Evolutionary conservation across 2,888 invertebrate genomes (phyloP), one percentile per base, ranked within the genome.

Genomic region (Cecidostiba fungosa): DNA sequence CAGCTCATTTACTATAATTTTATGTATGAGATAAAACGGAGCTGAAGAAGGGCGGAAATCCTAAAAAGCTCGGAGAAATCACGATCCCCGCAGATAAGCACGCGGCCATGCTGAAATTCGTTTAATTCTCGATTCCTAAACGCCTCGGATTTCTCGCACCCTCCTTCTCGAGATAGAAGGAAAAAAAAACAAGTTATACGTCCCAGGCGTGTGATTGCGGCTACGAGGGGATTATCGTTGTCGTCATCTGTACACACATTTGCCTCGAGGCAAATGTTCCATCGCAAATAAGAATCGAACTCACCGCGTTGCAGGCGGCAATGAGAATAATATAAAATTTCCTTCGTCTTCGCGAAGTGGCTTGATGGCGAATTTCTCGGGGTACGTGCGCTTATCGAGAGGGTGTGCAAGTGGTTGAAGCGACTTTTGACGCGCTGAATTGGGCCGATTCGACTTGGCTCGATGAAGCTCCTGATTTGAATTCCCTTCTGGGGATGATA

Each of bases 391-490:
- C n/a, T 74, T 80, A 23, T 62, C 59, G 62, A 14, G 70, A 23
- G 36, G 47, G 10, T 54, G 79, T 19, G 0, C 39, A 54, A 80
- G 54, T 26, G 72, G 54, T 80, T 69, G 4, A 70, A 50, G 43
- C 69, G 79, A 80, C 19, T 72, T 80, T 79, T 32, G n/a, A 69
- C 12, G 69, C 69, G 39, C 1, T 59, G 36, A n/a, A 77, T 77
- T 23, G 47, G 32, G 23, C 8, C 23, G 78, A 79, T 79, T 69
- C 47, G 66, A 54, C 32, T 72, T 36, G 69, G 32, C 36, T 39
- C 77, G 29, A 39, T 81, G 81, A 26, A 59, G 43, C n/a, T 26
- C 10, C 54, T 59, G 81, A 81, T 81, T 81, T 73, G 62, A 81
- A 81, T 81, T 39, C 54, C 62, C 62, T 43, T 16, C 50, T 23